These are phyloP conservation scores for Ormyrus labotus DNA, from an alignment of 2,888 invertebrate genomes.

Conservation along the genomic window DNA sequence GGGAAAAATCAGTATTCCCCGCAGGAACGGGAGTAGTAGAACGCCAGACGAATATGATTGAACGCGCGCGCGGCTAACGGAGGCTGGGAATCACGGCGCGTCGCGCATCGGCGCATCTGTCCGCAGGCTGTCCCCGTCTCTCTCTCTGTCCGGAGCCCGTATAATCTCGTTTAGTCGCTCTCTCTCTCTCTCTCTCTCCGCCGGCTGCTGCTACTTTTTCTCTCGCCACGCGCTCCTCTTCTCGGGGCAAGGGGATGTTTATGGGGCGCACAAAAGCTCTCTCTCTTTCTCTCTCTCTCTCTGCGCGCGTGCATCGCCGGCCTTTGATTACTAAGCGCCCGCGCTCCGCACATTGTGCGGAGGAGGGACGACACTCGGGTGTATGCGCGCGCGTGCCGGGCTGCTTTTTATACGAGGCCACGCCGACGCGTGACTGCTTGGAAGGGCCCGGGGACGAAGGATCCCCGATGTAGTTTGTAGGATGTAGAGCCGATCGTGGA, in stretches of 20 bases:
- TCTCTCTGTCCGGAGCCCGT: neutral
- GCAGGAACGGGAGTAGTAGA: constrained; percentile 16
- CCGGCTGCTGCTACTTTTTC: constrained; percentile 7
- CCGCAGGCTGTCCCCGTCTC: constrained; percentile 23
- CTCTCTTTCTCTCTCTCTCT: neutral
- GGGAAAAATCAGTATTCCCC: neutral
- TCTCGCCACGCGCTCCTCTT: constrained; percentile 26
- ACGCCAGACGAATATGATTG: constrained; percentile 39
- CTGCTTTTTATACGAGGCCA: neutral
- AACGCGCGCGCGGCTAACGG: constrained; percentile 11
- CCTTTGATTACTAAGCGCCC: constrained; percentile 23
- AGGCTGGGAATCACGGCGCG: constrained; percentile 39
- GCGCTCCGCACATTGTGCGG: neutral
- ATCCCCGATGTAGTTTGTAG: too few species aligned
- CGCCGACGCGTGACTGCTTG: neutral
- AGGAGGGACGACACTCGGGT: neutral
- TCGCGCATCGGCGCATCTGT: constrained; percentile 52
- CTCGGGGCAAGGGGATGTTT: constrained; percentile 40
- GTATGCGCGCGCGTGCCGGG: neutral
- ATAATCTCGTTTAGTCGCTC: constrained; percentile 41
- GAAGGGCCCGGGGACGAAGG: neutral
- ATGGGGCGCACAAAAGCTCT: constrained; percentile 38
- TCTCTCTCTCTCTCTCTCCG: constrained; percentile 12
- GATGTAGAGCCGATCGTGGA: too few species aligned
- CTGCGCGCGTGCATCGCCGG: neutral